Evolutionary conservation across 1,140 invertebrate genomes (phyloP).

Genomic region (Adelges cooleyi): DNA sequence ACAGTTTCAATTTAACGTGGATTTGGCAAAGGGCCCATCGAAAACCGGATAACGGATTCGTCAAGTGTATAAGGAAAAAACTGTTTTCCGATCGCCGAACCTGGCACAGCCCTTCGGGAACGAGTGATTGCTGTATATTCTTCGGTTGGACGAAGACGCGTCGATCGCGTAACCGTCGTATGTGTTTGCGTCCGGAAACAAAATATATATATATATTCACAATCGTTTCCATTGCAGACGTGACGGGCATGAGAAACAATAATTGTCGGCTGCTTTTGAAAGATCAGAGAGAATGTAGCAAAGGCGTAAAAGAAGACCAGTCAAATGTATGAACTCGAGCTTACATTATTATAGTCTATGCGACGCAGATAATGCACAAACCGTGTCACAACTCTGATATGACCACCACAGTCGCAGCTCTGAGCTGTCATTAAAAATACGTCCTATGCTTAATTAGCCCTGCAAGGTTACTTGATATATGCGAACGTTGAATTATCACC

Average conservation of each 20-base stretch:
- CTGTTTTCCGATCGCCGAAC: neutral
- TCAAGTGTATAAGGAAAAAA: too few relatives aligned
- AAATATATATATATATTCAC: too few relatives aligned
- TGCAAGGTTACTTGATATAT: too few relatives aligned
- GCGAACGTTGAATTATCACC: too few relatives aligned
- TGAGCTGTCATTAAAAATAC: too few relatives aligned
- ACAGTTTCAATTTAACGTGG: neutral
- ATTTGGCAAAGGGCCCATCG: too few relatives aligned
- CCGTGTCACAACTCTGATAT: constrained; percentile 1
- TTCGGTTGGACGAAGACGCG: neutral
- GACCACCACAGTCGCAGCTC: neutral
- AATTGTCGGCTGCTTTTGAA: neutral
- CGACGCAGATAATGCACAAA: neutral
- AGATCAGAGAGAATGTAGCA: too few relatives aligned
- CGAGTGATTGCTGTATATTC: neutral
- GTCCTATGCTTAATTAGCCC: too few relatives aligned
- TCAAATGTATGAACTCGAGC: neutral
- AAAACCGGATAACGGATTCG: too few relatives aligned
- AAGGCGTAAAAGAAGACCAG: neutral
- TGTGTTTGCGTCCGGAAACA: too few relatives aligned
- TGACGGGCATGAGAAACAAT: neutral
- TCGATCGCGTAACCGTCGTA: too few relatives aligned
- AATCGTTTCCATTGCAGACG: neutral
- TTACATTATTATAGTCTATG: too few relatives aligned
- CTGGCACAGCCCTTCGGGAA: neutral